Conservation (phyloP, 2,888 invertebrate species). For the Nyleta sp. region DNA sequence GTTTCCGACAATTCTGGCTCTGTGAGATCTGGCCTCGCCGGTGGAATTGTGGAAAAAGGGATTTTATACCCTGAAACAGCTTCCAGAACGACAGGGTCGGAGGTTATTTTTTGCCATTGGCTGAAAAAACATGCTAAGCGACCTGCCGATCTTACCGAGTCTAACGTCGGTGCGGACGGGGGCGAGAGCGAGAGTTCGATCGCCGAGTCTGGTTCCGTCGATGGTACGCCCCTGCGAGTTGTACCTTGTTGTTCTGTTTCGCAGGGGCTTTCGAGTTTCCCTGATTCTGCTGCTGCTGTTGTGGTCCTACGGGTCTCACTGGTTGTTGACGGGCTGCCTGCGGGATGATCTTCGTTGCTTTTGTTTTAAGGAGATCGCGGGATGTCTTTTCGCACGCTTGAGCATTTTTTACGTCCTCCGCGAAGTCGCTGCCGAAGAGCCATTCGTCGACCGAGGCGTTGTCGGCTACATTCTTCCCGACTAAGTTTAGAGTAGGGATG, state of each 20-base stretch:
- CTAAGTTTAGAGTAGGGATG: neutral
- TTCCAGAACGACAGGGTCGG: conserved; percentile 13
- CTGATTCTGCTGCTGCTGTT: neutral
- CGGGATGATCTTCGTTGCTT: neutral
- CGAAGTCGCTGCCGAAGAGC: conserved; percentile 1
- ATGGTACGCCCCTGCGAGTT: conserved; percentile 1
- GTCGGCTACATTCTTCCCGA: neutral
- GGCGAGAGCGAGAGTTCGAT: conserved; percentile 7
- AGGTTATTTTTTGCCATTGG: conserved; percentile 1
- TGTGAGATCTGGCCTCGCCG: neutral
- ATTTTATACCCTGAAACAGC: conserved; percentile 5
- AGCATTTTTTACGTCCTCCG: neutral
- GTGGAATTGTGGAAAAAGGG: conserved; percentile 1
- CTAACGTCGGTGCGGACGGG: neutral
- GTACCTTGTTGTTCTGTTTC: neutral
- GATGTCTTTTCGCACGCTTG: neutral
- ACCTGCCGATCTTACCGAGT: conserved; percentile 1
- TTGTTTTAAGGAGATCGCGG: neutral
- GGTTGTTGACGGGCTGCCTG: neutral
- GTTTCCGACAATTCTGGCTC: neutral
- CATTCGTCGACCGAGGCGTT: neutral
- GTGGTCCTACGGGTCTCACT: neutral
- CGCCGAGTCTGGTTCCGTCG: neutral
- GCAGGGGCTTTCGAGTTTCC: conserved; percentile 10
- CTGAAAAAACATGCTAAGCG: neutral